Conservation (phyloP, 1,140 invertebrate genomes). For the Trinorchestia longiramus region DNA sequence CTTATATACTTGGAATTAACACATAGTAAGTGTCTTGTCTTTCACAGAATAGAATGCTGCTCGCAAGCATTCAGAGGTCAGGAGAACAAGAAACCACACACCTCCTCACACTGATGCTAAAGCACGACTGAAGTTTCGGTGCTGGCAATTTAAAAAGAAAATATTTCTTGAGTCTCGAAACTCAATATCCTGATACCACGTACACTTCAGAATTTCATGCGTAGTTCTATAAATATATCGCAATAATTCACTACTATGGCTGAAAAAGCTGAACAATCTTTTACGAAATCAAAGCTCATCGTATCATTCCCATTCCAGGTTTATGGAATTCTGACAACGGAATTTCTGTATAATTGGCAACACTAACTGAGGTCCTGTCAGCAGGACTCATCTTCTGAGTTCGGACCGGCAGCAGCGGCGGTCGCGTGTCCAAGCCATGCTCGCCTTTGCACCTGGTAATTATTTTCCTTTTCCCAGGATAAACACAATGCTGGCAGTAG, state of each 20-base stretch:
- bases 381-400: not conserved
- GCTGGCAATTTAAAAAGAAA: not conserved
- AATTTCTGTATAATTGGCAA: not conserved
- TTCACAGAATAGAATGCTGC: slow-evolving; percentile 24
- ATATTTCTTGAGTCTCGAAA: not conserved
- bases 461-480: not conserved
- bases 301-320: not conserved
- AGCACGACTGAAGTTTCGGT: slow-evolving; percentile 40
- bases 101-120: slow-evolving; percentile 27
- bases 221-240: not conserved
- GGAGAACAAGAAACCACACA: not conserved
- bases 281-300: not conserved
- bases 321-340: not conserved
- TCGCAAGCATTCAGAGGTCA: slow-evolving; percentile 37
- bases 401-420: not conserved
- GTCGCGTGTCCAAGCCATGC: not conserved
- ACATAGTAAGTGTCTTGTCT: not conserved
- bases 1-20: not conserved
- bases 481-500: not conserved
- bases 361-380: not conserved
- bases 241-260: not conserved
- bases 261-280: not conserved
- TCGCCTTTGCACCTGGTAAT: not conserved
- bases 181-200: not conserved
- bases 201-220: not conserved